A percentile compares a stretch with the other conserved stretches of the same genome.
phyloP scores from a whole-genome alignment of 1,140 invertebrate genomes.

The Papilio dardanus region DNA sequence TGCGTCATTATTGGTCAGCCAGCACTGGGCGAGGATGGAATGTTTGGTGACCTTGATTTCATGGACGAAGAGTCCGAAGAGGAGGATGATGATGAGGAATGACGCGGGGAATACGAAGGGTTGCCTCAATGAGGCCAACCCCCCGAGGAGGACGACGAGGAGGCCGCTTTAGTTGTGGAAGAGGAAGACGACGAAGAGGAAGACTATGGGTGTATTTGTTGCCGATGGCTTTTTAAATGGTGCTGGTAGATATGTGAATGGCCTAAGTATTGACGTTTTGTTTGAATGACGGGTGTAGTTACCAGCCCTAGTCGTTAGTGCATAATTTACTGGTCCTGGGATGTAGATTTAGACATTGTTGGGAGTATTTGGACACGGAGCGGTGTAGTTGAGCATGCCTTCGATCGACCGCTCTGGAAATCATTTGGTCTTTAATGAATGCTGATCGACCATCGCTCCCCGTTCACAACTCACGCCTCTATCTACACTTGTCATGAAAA shows the following conservation, averaged over 20 bases:
- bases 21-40: background rate
- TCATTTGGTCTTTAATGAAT: background rate
- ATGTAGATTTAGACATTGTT: background rate
- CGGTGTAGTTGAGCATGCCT: background rate
- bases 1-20: background rate
- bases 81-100: conserved; percentile 1
- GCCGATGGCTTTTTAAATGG: conserved; percentile 31
- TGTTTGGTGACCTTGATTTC: background rate
- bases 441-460: background rate
- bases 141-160: background rate
- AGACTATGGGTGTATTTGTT: background rate
- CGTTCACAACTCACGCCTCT: background rate
- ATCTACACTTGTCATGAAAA: too few relatives aligned
- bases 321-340: background rate
- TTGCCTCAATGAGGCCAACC: conserved; percentile 10
- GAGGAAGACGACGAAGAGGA: background rate
- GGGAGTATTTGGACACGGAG: background rate
- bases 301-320: background rate
- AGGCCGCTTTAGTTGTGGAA: background rate
- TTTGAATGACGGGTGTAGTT: conserved; percentile 24
- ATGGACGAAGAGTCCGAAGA: background rate
- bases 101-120: background rate
- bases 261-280: conserved; percentile 28
- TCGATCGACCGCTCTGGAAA: background rate
- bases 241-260: conserved; percentile 34